Conservation (phyloP, 2,888 invertebrate genomes). For the Idaea aversata region DNA sequence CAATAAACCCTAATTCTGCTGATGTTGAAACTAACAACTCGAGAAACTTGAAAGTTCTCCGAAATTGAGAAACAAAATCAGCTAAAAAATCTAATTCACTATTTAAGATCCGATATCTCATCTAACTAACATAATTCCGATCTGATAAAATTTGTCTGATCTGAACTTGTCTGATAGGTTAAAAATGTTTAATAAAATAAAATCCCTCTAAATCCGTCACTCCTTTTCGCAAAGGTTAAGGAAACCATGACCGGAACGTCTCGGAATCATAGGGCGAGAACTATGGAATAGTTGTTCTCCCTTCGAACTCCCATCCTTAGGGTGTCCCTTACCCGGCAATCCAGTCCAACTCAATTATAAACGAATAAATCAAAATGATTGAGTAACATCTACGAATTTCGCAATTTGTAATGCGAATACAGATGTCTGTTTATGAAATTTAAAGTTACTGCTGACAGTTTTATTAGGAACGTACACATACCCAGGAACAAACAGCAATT, state of each 20-base stretch:
- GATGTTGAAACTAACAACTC: no score
- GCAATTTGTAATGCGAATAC: constrained; percentile 19
- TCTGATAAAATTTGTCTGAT: no score
- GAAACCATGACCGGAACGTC: constrained; percentile 49
- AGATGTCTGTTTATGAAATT: constrained; percentile 11
- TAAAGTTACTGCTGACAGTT: constrained; percentile 5
- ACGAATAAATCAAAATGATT: constrained; percentile 65
- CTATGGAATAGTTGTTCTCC: constrained; percentile 49
- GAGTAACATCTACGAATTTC: constrained; percentile 31
- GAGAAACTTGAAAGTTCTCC: no score
- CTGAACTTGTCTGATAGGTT: neutral
- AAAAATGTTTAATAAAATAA: neutral
- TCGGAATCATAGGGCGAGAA: constrained; percentile 55
- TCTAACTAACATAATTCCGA: no score
- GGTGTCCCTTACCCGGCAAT: constrained; percentile 47
- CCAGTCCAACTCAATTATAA: constrained; percentile 66
- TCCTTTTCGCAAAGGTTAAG: constrained; percentile 39
- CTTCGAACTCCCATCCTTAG: constrained; percentile 48
- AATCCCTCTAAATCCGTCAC: constrained; percentile 28
- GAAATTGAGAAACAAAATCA: no score
- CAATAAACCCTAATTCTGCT: no score
- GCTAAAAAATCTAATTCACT: no score
- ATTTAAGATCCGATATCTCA: no score
- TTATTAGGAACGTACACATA: neutral
- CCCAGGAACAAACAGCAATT: neutral